phyloP scores from a whole-genome alignment of 2,888 invertebrate genomes.

The Gnatocerus cornutus region DNA sequence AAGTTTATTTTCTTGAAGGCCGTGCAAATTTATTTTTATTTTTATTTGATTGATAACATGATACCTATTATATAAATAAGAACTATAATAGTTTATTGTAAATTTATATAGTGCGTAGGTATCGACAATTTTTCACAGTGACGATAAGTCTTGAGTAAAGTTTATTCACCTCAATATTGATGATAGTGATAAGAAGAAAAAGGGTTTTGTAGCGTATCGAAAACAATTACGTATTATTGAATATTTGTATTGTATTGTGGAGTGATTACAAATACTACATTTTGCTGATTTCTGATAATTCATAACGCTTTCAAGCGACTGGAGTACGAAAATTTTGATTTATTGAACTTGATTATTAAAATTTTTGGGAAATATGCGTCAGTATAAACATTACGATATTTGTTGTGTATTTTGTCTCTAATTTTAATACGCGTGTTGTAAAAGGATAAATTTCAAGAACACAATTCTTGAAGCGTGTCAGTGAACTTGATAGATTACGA shows the following conservation, averaged over 20 bases:
- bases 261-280: too few species aligned
- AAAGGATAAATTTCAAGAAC: background rate
- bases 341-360: too few species aligned
- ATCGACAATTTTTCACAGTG: constrained; percentile 12
- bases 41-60: background rate
- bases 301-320: too few species aligned
- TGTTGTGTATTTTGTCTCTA: background rate
- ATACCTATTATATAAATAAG: background rate
- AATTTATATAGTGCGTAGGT: constrained; percentile 13
- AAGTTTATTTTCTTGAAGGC: constrained; percentile 1
- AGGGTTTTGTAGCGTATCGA: background rate
- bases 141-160: constrained; percentile 32
- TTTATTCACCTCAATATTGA: constrained; percentile 34
- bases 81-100: constrained; percentile 28
- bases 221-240: background rate
- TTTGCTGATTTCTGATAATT: too few species aligned
- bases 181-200: constrained; percentile 26
- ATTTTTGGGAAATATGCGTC: too few species aligned
- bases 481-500: constrained; percentile 28
- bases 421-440: background rate
- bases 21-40: background rate
- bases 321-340: too few species aligned
- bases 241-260: background rate
- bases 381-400: background rate
- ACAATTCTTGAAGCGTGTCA: constrained; percentile 6